Base-by-base conservation (phyloP, 2,113 vertebrate genomes). In the Nothoprocta pentlandii region DNA sequence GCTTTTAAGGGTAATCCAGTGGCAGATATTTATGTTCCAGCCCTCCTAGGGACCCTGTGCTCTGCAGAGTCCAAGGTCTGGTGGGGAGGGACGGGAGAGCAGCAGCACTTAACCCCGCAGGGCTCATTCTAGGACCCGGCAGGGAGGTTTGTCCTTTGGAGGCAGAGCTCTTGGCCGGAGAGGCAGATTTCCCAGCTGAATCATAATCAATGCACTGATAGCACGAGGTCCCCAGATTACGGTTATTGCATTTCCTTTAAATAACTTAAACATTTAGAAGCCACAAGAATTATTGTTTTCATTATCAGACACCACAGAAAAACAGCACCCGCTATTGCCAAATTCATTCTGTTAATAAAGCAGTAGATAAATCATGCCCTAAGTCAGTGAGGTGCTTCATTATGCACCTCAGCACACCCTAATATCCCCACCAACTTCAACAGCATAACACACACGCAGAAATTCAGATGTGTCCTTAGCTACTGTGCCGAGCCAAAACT, bases 161-260 rank as follows among this genome's bases (percentile, higher is more conserved):
- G 5, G 34, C 75, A 87, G 41, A 90, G 30, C 67, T 78, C 42
- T 77, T 0, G 1, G 25, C 42, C 22, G 23, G 71, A 22, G 19
- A 32, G 85, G 49, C 51, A 62, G 17, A 16, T 89, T 85, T 93
- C 58, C 70, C 73, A 39, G n/a, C 46, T 71, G 51, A 78, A 69
- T 80, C 56, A 23, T 59, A 70, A 42, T 49, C 70, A 49, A 56
- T 25, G 59, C 1, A 1, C 36, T 46, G 46, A 61, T 83, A 34
- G 46, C 62, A 68, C 49, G 47, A 58, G 0, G 6, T 77, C 76
- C 75, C 36, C 58, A 19, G 46, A 56, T 58, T 79, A 26, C 13
- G 19, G 5, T 51, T 92, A 77, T 86, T n/a, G 42, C 42, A 21
- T 39, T 94, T 91, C 16, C 41, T 83, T 96, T 64, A 75, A 92